Base-by-base conservation (phyloP, 2,113 vertebrate genomes). In the Delphinapterus leucas region DNA sequence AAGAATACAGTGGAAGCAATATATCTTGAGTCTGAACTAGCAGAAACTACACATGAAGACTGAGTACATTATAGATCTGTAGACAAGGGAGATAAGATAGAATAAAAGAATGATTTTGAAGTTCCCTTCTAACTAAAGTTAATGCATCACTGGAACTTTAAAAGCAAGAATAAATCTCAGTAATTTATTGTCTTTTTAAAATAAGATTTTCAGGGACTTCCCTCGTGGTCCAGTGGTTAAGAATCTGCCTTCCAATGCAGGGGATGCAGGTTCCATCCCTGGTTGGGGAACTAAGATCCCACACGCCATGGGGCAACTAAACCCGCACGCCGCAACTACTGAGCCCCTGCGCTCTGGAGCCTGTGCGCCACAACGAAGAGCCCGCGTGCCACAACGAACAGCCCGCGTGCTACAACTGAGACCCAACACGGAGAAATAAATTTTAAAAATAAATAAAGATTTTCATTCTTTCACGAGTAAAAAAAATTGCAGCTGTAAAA, bases 81-180 rank as follows among this genome's bases (percentile, higher is more conserved):
- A 84, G 65, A 85, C 49, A 86, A 61, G 53, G 25, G 44, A 88
- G 65, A 47, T 20, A 71, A 44, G 20, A 28, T 15, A 84, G 41
- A 80, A 55, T 86, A 61, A 61, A 83, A 58, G 25, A 80, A 93
- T 84, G 6, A 67, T n/a, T 93, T 90, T 79, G 11, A 88, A 84
- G 71, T 86, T 70, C 23, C 31, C n/a, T 63, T 82, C 38, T 26
- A 44, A 82, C 38, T 77, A 61, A 86, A 74, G 41, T 41, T 44
- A 76, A 87, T 74, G 21, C 65, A 73, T 58, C 33, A 33, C 1
- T 95, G 60, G 31, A n/a, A 49, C 41, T 83, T 93, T 77, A 95
- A 90, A 86, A 90, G 49, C 33, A 93, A 92, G 61, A 68, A 23
- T 53, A 96, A 73, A 67, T 28, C n/a, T 60, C 79, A 96, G 4